These are phyloP conservation scores for Clytia hemisphaerica DNA, from an alignment of 30 jellyfish, hydroid and myxozoan species.

Conservation along the genomic window DNA sequence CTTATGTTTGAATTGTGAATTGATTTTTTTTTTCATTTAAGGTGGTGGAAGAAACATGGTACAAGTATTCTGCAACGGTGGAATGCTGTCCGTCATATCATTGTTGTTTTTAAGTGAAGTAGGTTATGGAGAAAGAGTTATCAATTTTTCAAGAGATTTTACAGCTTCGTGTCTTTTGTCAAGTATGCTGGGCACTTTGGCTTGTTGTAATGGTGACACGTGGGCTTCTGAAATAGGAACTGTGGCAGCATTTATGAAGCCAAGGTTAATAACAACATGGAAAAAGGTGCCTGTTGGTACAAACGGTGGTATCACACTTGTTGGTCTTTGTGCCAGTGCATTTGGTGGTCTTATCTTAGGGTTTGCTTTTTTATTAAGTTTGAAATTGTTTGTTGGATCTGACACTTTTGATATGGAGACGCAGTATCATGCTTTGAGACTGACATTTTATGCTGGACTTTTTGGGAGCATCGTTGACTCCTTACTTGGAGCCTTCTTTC, in stretches of 20 bases:
- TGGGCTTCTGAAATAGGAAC: conserved; percentile 94
- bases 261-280: conserved; percentile 67
- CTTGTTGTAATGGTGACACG: conserved; percentile 91
- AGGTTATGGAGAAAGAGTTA: conserved; percentile 65
- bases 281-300: conserved; percentile 76
- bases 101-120: conserved; percentile 55
- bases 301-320: conserved; percentile 69
- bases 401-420: conserved; percentile 17
- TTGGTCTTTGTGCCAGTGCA: conserved; percentile 63
- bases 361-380: conserved; percentile 13
- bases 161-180: conserved; percentile 46
- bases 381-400: neutral
- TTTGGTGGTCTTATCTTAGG: conserved; percentile 76
- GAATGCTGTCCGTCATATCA: conserved; percentile 46
- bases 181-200: conserved; percentile 60
- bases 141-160: conserved; percentile 69
- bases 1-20: neutral
- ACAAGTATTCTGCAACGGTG: conserved; percentile 81
- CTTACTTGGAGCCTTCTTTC: conserved; percentile 70
- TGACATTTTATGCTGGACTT: conserved; percentile 54
- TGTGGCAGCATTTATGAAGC: conserved; percentile 61
- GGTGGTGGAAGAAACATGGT: conserved; percentile 89
- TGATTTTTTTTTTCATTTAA: neutral
- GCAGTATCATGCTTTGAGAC: conserved; percentile 60
- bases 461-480: conserved; percentile 79